Percentiles rank a stretch among this genome's conserved stretches.
phyloP scores from a whole-genome alignment of 2,797 vertebrate species.

The Lagocephalus sceleratus region DNA sequence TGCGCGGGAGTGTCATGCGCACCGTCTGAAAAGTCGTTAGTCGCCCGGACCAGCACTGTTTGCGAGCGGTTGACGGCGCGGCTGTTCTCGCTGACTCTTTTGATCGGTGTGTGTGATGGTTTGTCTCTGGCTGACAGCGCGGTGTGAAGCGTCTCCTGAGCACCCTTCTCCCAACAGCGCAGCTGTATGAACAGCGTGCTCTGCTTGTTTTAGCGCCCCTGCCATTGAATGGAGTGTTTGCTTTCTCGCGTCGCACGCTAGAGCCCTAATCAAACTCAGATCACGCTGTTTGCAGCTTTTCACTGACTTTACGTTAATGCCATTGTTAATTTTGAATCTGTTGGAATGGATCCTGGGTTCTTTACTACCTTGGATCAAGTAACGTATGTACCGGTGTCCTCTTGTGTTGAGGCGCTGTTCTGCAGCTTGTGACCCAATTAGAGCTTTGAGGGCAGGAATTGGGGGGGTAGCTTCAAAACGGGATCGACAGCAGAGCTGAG shows the following conservation, averaged over 20 bases:
- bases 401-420: conserved; percentile 65
- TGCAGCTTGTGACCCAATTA: conserved; percentile 78
- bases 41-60: not conserved
- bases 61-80: conserved; percentile 24
- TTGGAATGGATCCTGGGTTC: not conserved
- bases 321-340: not conserved
- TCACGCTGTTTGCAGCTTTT: not conserved
- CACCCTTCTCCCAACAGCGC: conserved; percentile 16
- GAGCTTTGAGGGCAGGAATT: conserved; percentile 66
- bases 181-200: conserved; percentile 37
- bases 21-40: not conserved
- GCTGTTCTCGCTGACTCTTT: conserved; percentile 26
- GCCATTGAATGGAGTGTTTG: conserved; percentile 43
- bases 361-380: no score
- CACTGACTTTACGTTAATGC: not conserved
- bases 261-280: conserved; percentile 21
- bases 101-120: conserved; percentile 34
- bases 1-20: not conserved
- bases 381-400: no score
- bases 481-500: conserved; percentile 27
- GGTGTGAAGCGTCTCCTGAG: conserved; percentile 47
- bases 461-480: conserved; percentile 47
- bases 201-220: conserved; percentile 46
- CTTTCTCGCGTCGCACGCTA: conserved; percentile 31
- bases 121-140: conserved; percentile 43